Evolutionary conservation across 2,888 invertebrate species (phyloP).

Genomic region (Erebia ligea): DNA sequence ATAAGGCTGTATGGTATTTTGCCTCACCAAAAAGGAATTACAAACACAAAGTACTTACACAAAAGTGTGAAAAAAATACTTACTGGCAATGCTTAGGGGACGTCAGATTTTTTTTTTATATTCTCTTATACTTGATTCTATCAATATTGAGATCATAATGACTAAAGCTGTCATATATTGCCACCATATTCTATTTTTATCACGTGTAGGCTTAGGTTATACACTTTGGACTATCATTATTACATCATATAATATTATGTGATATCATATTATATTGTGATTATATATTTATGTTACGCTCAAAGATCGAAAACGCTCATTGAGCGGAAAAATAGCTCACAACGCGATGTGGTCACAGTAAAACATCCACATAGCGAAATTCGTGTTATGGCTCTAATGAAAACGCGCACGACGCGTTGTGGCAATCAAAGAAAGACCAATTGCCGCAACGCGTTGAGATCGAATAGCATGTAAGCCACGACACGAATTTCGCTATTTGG

Average conservation of each 20-base stretch:
- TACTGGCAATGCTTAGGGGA: slow-evolving; percentile 21
- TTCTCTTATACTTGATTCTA: slow-evolving; percentile 32
- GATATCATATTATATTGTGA: neutral
- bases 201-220: slow-evolving; percentile 18
- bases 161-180: slow-evolving; percentile 56
- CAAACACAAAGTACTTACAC: slow-evolving; percentile 24
- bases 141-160: slow-evolving; percentile 51
- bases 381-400: too few relatives aligned
- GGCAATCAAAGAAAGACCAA: too few relatives aligned
- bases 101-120: slow-evolving; percentile 1
- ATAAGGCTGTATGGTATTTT: neutral
- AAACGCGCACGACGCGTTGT: too few relatives aligned
- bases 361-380: too few relatives aligned
- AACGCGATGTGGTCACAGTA: too few relatives aligned
- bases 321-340: too few relatives aligned
- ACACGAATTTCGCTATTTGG: too few relatives aligned
- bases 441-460: too few relatives aligned
- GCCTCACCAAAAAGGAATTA: neutral
- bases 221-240: slow-evolving; percentile 2
- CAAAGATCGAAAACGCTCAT: too few relatives aligned
- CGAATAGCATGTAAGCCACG: too few relatives aligned
- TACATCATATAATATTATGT: neutral
- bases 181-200: slow-evolving; percentile 56
- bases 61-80: slow-evolving; percentile 23
- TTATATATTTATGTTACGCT: too few relatives aligned